Conservation (phyloP, 2,113 vertebrate species). For the Gambusia holbrooki region DNA sequence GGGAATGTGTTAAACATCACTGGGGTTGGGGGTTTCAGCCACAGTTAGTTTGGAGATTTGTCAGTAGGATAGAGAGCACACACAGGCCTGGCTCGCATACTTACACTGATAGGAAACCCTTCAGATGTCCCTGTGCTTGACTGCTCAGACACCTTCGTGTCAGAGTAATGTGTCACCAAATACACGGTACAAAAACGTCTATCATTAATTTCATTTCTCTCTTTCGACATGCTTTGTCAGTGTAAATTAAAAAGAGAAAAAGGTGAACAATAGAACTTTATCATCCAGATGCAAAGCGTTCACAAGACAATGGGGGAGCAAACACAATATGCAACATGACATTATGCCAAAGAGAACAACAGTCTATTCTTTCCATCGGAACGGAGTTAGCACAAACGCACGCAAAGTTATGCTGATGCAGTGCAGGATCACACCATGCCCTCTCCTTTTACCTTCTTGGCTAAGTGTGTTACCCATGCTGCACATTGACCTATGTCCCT, state of each 20-base stretch:
- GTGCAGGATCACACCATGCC: conserved; percentile 60
- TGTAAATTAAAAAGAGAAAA: conserved; percentile 5
- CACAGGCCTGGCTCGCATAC: conserved; percentile 20
- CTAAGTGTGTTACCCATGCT: conserved; percentile 80
- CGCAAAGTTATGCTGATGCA: conserved; percentile 58
- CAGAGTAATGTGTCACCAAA: conserved; percentile 10
- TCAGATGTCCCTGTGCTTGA: conserved; percentile 42
- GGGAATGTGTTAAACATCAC: conserved; percentile 22
- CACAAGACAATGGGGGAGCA: conserved; percentile 54
- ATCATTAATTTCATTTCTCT: neutral
- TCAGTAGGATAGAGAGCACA: neutral
- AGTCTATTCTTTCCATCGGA: conserved; percentile 61
- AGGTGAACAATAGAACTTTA: conserved; percentile 34
- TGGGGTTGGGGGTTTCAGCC: neutral
- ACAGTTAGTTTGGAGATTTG: conserved; percentile 53
- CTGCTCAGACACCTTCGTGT: conserved; percentile 20
- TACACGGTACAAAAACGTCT: neutral
- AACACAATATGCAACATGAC: conserved; percentile 63
- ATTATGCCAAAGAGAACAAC: conserved; percentile 61
- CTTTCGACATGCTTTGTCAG: conserved; percentile 61
- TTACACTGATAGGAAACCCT: conserved; percentile 1
- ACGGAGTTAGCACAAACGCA: conserved; percentile 57
- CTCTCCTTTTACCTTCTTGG: conserved; percentile 79
- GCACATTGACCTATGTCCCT: conserved; percentile 56
- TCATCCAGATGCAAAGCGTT: conserved; percentile 48